A percentile compares a stretch with the other conserved stretches of the same genome.
Conservation (phyloP, 2,113 vertebrate species). For the Tupaia chinensis region DNA sequence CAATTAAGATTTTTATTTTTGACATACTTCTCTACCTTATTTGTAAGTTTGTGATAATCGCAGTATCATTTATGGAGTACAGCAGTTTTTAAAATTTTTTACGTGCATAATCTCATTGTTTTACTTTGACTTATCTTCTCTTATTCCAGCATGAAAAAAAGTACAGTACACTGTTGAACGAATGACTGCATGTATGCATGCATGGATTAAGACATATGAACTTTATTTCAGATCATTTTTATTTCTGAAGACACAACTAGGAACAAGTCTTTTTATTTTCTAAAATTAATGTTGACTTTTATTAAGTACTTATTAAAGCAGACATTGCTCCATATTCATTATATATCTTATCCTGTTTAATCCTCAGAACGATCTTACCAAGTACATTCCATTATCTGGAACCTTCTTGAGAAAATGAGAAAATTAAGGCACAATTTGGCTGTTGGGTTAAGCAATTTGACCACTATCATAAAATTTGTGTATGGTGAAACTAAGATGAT, state of each 20-base stretch:
- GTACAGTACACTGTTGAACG: neutral
- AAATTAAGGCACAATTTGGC: neutral
- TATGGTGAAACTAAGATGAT: neutral
- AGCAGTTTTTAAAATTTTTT: neutral
- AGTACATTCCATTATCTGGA: neutral
- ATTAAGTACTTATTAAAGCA: neutral
- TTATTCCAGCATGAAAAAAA: neutral
- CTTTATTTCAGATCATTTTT: conserved; percentile 19
- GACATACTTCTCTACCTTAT: neutral
- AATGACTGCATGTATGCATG: neutral
- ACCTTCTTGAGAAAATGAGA: neutral
- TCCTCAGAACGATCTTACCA: neutral
- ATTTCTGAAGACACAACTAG: conserved; percentile 18
- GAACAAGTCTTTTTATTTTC: neutral
- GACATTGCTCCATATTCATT: neutral
- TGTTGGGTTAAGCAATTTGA: neutral
- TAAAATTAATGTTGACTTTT: neutral
- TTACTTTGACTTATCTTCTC: neutral
- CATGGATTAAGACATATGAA: neutral
- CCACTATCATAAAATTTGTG: neutral
- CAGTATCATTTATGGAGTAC: neutral
- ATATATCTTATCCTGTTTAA: neutral
- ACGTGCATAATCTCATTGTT: neutral
- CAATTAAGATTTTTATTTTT: neutral
- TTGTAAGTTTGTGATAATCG: neutral